Base-by-base conservation (phyloP, 2,888 invertebrate genomes). In the Synanthedon tipuliformis region DNA sequence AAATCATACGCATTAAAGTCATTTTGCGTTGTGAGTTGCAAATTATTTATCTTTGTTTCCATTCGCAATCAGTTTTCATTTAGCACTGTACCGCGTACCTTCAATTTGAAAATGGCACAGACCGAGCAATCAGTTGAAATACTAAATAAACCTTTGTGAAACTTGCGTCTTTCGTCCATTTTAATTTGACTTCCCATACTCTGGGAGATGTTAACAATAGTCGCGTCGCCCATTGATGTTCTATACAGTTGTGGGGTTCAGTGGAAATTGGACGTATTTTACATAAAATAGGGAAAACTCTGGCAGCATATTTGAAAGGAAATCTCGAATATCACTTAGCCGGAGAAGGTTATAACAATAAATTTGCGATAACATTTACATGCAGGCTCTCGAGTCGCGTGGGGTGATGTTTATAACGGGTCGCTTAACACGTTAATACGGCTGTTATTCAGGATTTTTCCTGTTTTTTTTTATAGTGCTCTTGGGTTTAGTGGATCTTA, bases 301-400 rank as follows among this genome's bases (percentile, higher is more conserved):
- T 67, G 57, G 64, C 61, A 75, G 76, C 78, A 78, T 79, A 78
- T 78, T 73, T 68, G 59, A 65, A 64, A 70, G 71, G 69, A 78
- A 78, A 79, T 81, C 80, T 76, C 71, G 78, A 78, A 81, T 81
- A 82, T 83, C 83, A 84, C 85, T 85, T 85, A 83, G 75, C 74
- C 61, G 66, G 71, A 74, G 76, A 75, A 73, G 75, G 73, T 75
- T 77, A 80, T 81, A 80, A 81, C 82, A 78, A 85, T 84, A 85
- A 85, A 84, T 85, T 78, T 68, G 61, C 72, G 71, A 78, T 78
- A 76, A 71, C 76, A 83, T 83, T 83, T 81, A 73, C 81, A 83
- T 82, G 75, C 79, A 73, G 69, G 60, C 68, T 68, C 69, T 74
- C 70, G 68, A 65, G 60, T 63, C 65, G 57, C 61, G 68, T 63